phyloP scores from a whole-genome alignment of 1,140 invertebrate genomes.

The Drosophila lacteicornis region DNA sequence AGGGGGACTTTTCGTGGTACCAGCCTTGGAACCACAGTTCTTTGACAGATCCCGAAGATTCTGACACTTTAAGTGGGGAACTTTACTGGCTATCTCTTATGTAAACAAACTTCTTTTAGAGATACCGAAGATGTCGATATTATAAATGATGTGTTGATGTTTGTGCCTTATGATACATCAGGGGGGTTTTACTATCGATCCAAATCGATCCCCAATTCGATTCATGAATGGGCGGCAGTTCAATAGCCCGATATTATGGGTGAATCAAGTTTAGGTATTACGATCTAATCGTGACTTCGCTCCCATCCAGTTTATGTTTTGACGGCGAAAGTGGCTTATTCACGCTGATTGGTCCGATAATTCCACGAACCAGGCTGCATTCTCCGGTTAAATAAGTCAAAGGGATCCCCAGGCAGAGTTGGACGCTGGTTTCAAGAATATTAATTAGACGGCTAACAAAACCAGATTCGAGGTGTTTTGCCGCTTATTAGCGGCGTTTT shows the following conservation, averaged over 20 bases:
- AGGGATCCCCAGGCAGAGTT: slow-evolving; percentile 54
- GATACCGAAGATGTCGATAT: not conserved
- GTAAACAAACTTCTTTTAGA: not conserved
- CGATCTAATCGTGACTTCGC: not conserved
- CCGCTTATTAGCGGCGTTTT: slow-evolving; percentile 28
- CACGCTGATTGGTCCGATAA: slow-evolving; percentile 30
- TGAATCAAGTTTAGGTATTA: slow-evolving; percentile 23
- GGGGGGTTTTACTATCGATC: slow-evolving; percentile 15
- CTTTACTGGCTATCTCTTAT: not conserved
- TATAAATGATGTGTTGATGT: slow-evolving; percentile 15
- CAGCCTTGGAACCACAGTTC: not conserved
- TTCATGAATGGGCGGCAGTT: slow-evolving; percentile 38
- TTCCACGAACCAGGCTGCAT: slow-evolving; percentile 47
- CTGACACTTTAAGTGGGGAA: not conserved
- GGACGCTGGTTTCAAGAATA: slow-evolving; percentile 51
- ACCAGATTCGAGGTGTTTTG: slow-evolving; percentile 62
- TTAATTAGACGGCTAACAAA: slow-evolving; percentile 62
- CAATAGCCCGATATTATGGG: not conserved
- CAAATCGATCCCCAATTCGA: too few species aligned
- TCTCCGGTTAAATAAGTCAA: slow-evolving; percentile 47
- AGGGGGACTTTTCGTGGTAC: slow-evolving; percentile 13
- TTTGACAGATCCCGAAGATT: not conserved
- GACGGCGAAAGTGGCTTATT: slow-evolving; percentile 53
- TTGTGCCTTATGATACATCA: not conserved
- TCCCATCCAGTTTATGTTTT: slow-evolving; percentile 21